These are phyloP conservation scores for Lithodes maja DNA, from an alignment of 2,888 invertebrate genomes.

Conservation along the genomic window DNA sequence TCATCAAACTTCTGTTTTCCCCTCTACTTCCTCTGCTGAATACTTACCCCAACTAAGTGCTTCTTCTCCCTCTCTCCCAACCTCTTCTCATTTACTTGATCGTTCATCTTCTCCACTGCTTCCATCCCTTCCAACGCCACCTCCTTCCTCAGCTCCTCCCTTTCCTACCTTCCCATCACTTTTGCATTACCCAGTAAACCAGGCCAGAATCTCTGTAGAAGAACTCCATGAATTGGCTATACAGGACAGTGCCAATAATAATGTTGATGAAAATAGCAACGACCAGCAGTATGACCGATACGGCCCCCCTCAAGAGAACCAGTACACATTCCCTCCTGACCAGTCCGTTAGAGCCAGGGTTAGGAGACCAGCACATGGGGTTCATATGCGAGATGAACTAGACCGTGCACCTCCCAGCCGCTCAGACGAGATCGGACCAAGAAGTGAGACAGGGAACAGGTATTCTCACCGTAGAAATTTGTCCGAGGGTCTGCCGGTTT, in stretches of 20 bases:
- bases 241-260: conserved; percentile 63
- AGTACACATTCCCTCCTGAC: conserved; percentile 19
- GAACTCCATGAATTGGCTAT: conserved; percentile 50
- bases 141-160: conserved; percentile 11
- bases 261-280: conserved; percentile 66
- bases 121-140: not conserved
- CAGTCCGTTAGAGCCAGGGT: conserved; percentile 51
- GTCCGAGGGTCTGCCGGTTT: conserved; percentile 43
- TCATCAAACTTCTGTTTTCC: not conserved
- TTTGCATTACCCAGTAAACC: not conserved
- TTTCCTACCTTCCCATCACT: not conserved
- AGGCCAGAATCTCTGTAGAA: conserved; percentile 43
- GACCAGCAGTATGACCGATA: conserved; percentile 56
- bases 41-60: not conserved
- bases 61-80: not conserved
- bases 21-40: not conserved
- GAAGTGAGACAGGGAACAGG: not conserved
- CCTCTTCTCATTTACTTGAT: not conserved
- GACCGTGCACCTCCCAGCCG: conserved; percentile 1
- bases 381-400: conserved; percentile 21
- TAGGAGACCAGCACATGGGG: conserved; percentile 18
- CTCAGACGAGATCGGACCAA: not conserved
- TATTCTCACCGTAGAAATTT: conserved; percentile 49
- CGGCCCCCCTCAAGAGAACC: conserved; percentile 33
- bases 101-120: no score